These are phyloP conservation scores for Samia ricini DNA, from an alignment of 1,140 invertebrate species.

Conservation along the genomic window DNA sequence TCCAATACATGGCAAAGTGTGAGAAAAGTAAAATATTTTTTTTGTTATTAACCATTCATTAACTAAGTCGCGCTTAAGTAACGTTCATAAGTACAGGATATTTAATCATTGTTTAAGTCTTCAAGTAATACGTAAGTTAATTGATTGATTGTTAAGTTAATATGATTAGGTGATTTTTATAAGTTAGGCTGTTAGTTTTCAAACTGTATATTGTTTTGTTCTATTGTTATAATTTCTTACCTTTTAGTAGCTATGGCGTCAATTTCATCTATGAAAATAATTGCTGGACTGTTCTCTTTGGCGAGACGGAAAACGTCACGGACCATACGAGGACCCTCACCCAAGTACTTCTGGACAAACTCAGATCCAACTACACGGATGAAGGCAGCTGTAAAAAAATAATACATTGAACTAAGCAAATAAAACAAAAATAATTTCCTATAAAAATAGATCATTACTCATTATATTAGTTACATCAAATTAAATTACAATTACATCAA, in stretches of 20 bases:
- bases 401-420: conserved; percentile 10
- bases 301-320: conserved; percentile 98
- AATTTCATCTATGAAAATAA: conserved; percentile 99
- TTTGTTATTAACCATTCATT: too few relatives aligned
- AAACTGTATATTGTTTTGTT: neutral
- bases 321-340: conserved; percentile 99
- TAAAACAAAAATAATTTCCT: conserved; percentile 25
- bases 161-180: too few relatives aligned
- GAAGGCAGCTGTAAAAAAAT: conserved; percentile 87
- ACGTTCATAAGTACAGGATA: too few relatives aligned
- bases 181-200: too few relatives aligned
- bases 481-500: too few relatives aligned
- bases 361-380: conserved; percentile 99
- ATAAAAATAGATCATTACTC: neutral
- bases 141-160: too few relatives aligned
- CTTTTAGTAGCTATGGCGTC: conserved; percentile 99
- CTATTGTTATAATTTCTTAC: conserved; percentile 27
- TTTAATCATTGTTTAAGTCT: too few relatives aligned
- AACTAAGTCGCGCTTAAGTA: too few relatives aligned
- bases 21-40: too few relatives aligned
- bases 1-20: too few relatives aligned
- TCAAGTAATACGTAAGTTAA: too few relatives aligned
- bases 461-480: too few relatives aligned
- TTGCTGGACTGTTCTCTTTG: conserved; percentile 99
- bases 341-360: conserved; percentile 99